Evolutionary conservation across 2,797 vertebrate species (phyloP), one percentile per base, ranked within the genome.

Genomic region (Taeniopygia guttata): DNA sequence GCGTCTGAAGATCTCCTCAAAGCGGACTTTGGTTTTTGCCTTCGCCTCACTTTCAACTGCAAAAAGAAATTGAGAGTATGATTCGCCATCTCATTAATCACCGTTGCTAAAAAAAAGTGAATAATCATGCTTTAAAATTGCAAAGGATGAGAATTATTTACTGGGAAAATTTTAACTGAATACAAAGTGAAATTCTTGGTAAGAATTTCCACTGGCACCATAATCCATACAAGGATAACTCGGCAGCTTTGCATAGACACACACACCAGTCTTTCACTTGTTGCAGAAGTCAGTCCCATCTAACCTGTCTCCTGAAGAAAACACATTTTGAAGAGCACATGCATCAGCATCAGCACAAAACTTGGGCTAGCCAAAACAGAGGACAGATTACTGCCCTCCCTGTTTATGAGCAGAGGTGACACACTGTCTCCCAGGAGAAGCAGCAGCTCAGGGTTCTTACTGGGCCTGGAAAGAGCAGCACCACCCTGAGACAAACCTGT

Each of bases 21-120:
- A 99, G 80, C 97, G 97, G 89, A 98, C 98, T 96, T 97, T 98
- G 68, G 99, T 99, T 97, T 98, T 99, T 78, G 98, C 98, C 97
- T 98, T 98, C 75, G 98, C 98, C 95, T 99, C 98, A 97, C 98
- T 98, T 93, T 98, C 98, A 97, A 98, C 99, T 99, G 93, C 59
- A 96, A 96, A 95, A 96, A 92, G 63, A 95, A 92, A 73, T 40
- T 2, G 13, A 77, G 59, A 89, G 76, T 34, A 60, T 42, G 12
- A 49, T 42, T 95, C 42, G 43, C 43, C 66, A 63, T 36, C 69
- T 88, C 46, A 89, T 43, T 30, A 92, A 90, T 27, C 73, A 63
- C 8, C 7, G 23, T 8, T 62, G 64, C 32, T 88, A 51, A 38
- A 81, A 52, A 52, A 67, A 55, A 84, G 16, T 22, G 36, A 1